Conservation (phyloP, 2,113 vertebrate species). For the Nanger granti region DNA sequence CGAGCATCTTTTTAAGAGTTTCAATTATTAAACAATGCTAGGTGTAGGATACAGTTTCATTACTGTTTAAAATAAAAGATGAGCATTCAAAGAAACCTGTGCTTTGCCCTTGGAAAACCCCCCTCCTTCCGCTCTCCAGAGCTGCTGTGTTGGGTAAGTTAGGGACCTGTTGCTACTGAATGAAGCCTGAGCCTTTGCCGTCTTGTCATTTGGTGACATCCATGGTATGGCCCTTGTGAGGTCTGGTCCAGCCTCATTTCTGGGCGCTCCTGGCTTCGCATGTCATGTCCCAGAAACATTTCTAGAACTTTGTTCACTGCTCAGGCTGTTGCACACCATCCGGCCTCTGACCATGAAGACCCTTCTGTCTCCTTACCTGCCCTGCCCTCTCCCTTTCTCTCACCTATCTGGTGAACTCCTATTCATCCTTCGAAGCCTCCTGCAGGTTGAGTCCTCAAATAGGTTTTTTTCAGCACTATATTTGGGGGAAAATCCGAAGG, state of each 20-base stretch:
- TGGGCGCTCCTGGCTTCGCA: background rate
- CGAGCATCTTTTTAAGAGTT: background rate
- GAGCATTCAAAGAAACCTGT: background rate
- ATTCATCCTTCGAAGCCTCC: background rate
- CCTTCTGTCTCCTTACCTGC: background rate
- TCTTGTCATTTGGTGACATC: background rate
- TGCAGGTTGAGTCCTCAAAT: background rate
- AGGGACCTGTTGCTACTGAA: background rate
- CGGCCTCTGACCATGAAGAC: background rate
- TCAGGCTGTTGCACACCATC: background rate
- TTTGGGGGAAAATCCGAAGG: background rate
- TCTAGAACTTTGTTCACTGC: background rate
- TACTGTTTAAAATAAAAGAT: background rate
- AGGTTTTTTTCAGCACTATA: background rate
- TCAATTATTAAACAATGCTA: background rate
- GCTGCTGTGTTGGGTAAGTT: background rate
- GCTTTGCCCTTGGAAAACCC: background rate
- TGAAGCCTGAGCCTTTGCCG: background rate
- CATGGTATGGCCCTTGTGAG: background rate
- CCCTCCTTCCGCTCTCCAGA: background rate
- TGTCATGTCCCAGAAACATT: background rate
- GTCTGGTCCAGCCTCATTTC: background rate
- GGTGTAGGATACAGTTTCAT: background rate
- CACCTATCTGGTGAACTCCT: background rate
- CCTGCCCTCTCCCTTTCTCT: background rate